These are phyloP conservation scores for Balearica regulorum DNA, from an alignment of 2,797 vertebrate species.

Conservation along the genomic window DNA sequence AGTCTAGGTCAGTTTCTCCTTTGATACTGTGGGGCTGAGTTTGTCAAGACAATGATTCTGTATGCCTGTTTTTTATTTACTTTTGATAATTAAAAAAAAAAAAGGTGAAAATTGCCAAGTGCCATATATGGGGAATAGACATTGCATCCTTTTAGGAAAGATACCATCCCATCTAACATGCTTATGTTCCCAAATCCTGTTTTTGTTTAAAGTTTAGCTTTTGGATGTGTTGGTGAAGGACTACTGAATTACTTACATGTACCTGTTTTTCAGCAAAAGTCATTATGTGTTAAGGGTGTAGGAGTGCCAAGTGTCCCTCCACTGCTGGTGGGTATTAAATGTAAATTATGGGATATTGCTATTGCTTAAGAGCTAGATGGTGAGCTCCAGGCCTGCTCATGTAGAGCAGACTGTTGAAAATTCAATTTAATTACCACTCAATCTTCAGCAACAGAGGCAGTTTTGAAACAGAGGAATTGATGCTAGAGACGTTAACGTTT, in stretches of 20 bases:
- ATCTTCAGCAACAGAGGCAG: background rate
- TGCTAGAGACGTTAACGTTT: background rate
- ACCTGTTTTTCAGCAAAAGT: background rate
- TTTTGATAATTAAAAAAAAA: background rate
- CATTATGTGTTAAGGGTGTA: background rate
- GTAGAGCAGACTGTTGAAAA: background rate
- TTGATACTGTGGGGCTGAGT: background rate
- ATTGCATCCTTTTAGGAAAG: background rate
- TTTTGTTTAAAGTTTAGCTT: background rate
- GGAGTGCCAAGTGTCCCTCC: background rate
- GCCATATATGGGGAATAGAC: background rate
- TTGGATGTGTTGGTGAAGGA: background rate
- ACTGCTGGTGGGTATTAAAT: background rate
- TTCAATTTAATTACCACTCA: background rate
- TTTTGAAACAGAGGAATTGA: background rate
- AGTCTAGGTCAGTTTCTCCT: background rate
- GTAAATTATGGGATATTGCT: background rate
- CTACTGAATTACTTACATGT: background rate
- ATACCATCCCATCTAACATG: background rate
- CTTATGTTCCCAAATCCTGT: background rate
- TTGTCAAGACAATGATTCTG: background rate
- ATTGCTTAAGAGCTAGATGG: background rate
- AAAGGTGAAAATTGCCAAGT: background rate
- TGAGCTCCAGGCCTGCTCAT: background rate
- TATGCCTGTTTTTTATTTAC: background rate